Percentiles rank a stretch among this genome's conserved stretches.
These are phyloP conservation scores for Noctuana brunneofusca DNA, from an alignment of 2,888 invertebrate genomes.

Conservation along the genomic window DNA sequence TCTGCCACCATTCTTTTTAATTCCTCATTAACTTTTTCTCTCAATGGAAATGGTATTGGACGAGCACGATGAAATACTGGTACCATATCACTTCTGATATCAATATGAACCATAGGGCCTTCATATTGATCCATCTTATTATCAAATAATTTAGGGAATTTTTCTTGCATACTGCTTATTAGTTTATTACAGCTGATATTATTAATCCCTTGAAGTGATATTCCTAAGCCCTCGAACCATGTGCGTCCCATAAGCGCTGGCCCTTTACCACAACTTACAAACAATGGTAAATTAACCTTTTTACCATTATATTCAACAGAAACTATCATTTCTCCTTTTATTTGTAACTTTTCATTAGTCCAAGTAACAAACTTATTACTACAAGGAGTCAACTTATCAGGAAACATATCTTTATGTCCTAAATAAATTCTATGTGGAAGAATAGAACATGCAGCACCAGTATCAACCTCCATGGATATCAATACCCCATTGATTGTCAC, in stretches of 20 bases:
- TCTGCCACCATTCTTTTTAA: not conserved
- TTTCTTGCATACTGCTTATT: not conserved
- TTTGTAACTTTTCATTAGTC: slow-evolving; percentile 18
- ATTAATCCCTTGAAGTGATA: slow-evolving; percentile 1
- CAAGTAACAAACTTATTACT: slow-evolving; percentile 6
- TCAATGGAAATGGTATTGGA: slow-evolving; percentile 4
- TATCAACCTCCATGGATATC: slow-evolving; percentile 6
- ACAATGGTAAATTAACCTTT: not conserved
- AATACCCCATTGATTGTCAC: not conserved
- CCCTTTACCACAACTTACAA: slow-evolving; percentile 16
- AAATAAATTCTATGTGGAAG: slow-evolving; percentile 13
- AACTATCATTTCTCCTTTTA: slow-evolving; percentile 13
- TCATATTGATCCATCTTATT: not conserved
- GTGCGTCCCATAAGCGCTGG: slow-evolving; percentile 8
- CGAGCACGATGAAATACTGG: slow-evolving; percentile 4
- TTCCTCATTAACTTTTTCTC: not conserved
- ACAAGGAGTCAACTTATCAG: not conserved
- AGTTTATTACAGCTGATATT: not conserved
- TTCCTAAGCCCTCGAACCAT: slow-evolving; percentile 8
- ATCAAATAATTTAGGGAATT: slow-evolving; percentile 8
- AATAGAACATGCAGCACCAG: slow-evolving; percentile 13
- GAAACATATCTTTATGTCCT: slow-evolving; percentile 2
- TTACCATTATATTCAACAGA: slow-evolving; percentile 1
- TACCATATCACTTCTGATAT: not conserved
- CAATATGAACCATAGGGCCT: slow-evolving; percentile 6